These are phyloP conservation scores for Stomorhina lunata DNA, from an alignment of 2,888 invertebrate species.

Conservation along the genomic window DNA sequence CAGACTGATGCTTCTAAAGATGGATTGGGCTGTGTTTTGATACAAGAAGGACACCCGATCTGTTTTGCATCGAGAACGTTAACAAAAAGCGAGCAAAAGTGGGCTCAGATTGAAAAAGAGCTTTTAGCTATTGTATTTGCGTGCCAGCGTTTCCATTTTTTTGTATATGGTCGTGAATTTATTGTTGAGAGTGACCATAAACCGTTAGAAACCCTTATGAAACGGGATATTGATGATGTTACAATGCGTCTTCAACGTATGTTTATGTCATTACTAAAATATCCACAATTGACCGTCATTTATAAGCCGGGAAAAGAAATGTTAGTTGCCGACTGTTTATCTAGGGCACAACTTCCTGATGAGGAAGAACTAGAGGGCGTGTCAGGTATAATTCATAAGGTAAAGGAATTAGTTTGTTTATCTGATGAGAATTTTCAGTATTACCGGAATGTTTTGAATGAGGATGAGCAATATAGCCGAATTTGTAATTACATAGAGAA, in stretches of 20 bases:
- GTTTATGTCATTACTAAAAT: constrained; percentile 70
- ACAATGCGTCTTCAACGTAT: constrained; percentile 70
- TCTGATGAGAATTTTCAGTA: too few species aligned
- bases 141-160: constrained; percentile 27
- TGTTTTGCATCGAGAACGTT: neutral
- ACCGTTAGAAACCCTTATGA: constrained; percentile 71
- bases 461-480: too few species aligned
- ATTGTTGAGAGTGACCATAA: constrained; percentile 72
- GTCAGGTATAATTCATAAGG: too few species aligned
- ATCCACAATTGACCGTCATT: constrained; percentile 47
- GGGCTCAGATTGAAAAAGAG: constrained; percentile 67
- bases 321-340: constrained; percentile 7
- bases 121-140: constrained; percentile 48
- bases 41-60: constrained; percentile 29
- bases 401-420: too few species aligned
- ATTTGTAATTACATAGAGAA: too few species aligned
- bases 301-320: constrained; percentile 67
- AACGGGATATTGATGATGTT: constrained; percentile 70
- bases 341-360: too few species aligned
- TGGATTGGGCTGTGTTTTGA: constrained; percentile 55
- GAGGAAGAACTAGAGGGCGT: too few species aligned
- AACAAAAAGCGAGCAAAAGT: constrained; percentile 51
- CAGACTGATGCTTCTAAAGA: constrained; percentile 56
- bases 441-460: too few species aligned
- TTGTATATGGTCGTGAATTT: constrained; percentile 66